A percentile compares a stretch with the other conserved stretches of the same genome.
These are phyloP conservation scores for Lordiphosa mommai DNA, from an alignment of 1,140 invertebrate species.

Conservation along the genomic window DNA sequence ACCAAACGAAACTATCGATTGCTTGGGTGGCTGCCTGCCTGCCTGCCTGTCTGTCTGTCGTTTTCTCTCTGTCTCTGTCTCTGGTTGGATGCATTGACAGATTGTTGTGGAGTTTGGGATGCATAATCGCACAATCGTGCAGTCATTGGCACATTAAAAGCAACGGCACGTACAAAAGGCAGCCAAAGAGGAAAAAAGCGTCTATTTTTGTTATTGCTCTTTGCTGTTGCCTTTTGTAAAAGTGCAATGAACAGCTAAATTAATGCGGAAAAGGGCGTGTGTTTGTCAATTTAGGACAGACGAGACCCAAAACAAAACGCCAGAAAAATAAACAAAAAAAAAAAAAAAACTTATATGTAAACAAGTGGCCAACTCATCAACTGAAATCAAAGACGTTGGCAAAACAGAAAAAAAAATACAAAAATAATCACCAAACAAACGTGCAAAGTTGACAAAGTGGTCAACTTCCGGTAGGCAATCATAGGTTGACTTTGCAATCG, in stretches of 20 bases:
- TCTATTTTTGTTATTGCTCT: conserved; percentile 52
- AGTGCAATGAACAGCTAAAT: conserved; percentile 73
- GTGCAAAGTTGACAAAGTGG: conserved; percentile 62
- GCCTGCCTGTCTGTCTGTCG: background rate
- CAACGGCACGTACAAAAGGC: conserved; percentile 19
- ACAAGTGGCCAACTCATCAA: conserved; percentile 21
- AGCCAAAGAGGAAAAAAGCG: conserved; percentile 21
- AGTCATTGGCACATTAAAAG: conserved; percentile 73
- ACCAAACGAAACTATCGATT: conserved; percentile 49
- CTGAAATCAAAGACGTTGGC: conserved; percentile 50
- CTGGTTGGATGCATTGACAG: conserved; percentile 73
- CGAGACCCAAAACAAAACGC: background rate
- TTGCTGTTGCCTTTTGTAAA: conserved; percentile 49
- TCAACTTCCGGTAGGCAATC: conserved; percentile 49
- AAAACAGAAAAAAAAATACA: no score
- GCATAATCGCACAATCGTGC: conserved; percentile 71
- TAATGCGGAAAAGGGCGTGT: conserved; percentile 74
- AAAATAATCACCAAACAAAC: conserved; percentile 10
- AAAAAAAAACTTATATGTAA: conserved; percentile 30
- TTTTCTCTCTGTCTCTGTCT: conserved; percentile 19
- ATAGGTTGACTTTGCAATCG: conserved; percentile 38
- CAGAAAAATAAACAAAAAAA: conserved; percentile 28
- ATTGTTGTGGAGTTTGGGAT: conserved; percentile 52
- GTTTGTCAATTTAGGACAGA: conserved; percentile 46
- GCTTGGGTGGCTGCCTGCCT: conserved; percentile 43